These are phyloP conservation scores for Spodoptera frugiperda DNA, from an alignment of 1,140 invertebrate genomes.

Conservation along the genomic window DNA sequence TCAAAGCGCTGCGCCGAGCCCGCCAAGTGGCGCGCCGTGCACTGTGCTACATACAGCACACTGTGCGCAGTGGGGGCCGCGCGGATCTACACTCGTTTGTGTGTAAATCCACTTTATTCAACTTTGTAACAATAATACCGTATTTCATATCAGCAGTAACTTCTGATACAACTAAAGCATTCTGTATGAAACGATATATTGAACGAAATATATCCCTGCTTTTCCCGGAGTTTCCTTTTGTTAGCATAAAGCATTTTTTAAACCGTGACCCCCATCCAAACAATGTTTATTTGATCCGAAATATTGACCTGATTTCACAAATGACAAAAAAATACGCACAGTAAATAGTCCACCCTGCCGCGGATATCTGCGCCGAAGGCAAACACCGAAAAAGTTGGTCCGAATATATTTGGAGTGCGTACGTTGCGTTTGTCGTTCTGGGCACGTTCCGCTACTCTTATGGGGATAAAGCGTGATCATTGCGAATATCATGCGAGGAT, in stretches of 20 bases:
- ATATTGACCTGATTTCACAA: slow-evolving; percentile 40
- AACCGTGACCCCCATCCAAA: slow-evolving; percentile 23
- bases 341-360: slow-evolving; percentile 35
- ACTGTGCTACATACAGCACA: not conserved
- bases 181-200: no score
- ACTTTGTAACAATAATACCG: no score
- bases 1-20: slow-evolving; percentile 35
- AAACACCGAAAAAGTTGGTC: slow-evolving; percentile 42
- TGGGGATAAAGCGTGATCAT: slow-evolving; percentile 48
- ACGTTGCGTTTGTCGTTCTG: slow-evolving; percentile 24
- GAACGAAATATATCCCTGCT: no score
- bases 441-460: slow-evolving; percentile 41
- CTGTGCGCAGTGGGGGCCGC: not conserved
- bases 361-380: slow-evolving; percentile 18
- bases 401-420: slow-evolving; percentile 40
- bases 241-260: not conserved
- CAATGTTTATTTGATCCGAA: slow-evolving; percentile 25
- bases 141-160: no score
- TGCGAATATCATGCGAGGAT: slow-evolving; percentile 45
- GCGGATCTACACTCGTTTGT: no score
- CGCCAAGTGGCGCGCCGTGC: not conserved
- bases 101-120: no score
- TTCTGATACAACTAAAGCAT: no score
- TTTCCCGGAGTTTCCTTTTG: not conserved
- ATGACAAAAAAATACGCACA: slow-evolving; percentile 35